Evolutionary conservation across 2,888 invertebrate genomes (phyloP), one percentile per base, ranked within the genome.

Genomic region (Lagria hirta): DNA sequence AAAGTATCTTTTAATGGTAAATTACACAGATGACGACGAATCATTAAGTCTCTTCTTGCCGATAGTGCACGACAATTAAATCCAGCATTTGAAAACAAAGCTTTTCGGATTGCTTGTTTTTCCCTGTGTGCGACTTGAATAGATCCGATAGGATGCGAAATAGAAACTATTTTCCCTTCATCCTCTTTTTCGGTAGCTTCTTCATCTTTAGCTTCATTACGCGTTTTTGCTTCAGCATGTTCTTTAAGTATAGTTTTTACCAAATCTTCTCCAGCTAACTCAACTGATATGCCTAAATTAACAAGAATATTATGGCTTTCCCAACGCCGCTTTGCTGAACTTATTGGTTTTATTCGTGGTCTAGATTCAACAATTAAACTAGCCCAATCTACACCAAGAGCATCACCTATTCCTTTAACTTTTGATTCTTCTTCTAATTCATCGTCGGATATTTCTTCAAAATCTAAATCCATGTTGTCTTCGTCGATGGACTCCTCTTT

Each of bases 381-480:
- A 6, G 90, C 87, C 94, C 94, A 94, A 71, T 95, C 93, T 1
- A 95, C 93, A n/a, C 93, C 93, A 15, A 95, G 73, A n/a, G 91
- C 91, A 71, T 94, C 93, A 3, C 91, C 91, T 48, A 93, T 79
- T 18, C 86, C 83, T 70, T 76, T 82, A 52, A 79, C 76, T 61
- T 78, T 81, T 7, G 86, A 79, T 60, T 90, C 87, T 65, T 90
- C 89, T 66, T 92, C 91, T 18, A 91, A 72, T 69, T 92, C 92
- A 34, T 90, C 91, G 68, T 92, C 91, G 8, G 90, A 90, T 61
- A 91, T 90, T 73, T 91, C 90, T 71, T 91, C 91, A 71, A 91
- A 91, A 64, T 89, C 90, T 64, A 90, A 77, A 50, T 84, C 79
- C 61, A 82, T 80, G 58, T 83, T 83, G 53, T 86, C 86, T 45